Base-by-base conservation (phyloP, 1,140 invertebrate genomes). In the Drosophila novamexicana region DNA sequence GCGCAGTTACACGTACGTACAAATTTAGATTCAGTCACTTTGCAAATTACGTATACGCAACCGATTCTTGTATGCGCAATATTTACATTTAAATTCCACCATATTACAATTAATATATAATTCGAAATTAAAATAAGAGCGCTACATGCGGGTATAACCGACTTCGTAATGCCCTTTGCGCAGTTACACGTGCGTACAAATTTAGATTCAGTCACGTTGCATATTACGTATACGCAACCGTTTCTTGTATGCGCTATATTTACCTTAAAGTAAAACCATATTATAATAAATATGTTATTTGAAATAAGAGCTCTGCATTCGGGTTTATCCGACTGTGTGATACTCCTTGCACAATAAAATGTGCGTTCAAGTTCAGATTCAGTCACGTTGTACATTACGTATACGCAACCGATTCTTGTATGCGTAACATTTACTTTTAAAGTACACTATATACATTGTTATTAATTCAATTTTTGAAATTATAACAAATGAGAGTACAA, bases 11-110 rank as follows among this genome's bases (percentile, higher is more conserved):
- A 58, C 42, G 47, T 45, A 14, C 54, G 63, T 42, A 50, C 29
- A 18, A 29, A n/a, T 29, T 32, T 16, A 7, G 12, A 59, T 49
- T 22, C 4, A 49, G 22, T 65, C 56, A 64, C 22, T 0, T 68
- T 67, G 49, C 62, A 62, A 34, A 58, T 67, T 63, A 77, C 74
- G 74, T 72, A 72, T 52, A 71, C 52, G 54, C 67, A 61, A 76
- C 47, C 52, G 53, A 72, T 62, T 72, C 71, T 29, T 34, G 32
- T 34, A 7, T 7, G 7, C 29, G 6, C 14, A 16, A 16, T 14
- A 10, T 14, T 2, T 10, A 45, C 8, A 7, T 45, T 59, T 10
- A 16, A n/a, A 34, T 29, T 36, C 49, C 29, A 14, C n/a, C 29
- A 32, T 14, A 34, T 52, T 14, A 52, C 34, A 52, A 52, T 52